Evolutionary conservation across 2,113 vertebrate species (phyloP).

Genomic region (Lepus americanus): DNA sequence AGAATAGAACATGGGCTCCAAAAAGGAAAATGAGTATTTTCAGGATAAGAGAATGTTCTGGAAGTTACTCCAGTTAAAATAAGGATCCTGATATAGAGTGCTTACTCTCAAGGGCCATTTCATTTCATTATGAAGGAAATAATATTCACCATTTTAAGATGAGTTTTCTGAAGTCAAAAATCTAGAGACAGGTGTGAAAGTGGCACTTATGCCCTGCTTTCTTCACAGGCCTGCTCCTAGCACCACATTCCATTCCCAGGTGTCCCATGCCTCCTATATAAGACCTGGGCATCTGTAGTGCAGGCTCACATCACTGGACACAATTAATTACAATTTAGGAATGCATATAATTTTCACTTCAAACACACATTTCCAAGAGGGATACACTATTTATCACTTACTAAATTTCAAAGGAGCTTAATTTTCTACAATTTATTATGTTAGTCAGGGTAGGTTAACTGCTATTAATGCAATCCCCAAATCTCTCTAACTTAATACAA

Average conservation of each 20-base stretch:
- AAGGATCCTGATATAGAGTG: not conserved
- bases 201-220: not conserved
- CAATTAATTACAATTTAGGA: not conserved
- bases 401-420: conserved; percentile 1
- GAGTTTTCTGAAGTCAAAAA: not conserved
- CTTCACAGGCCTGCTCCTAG: not conserved
- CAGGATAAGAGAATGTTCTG: not conserved
- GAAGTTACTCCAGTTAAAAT: not conserved
- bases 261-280: not conserved
- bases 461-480: not conserved
- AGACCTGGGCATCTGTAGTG: not conserved
- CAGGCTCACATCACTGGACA: not conserved
- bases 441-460: not conserved
- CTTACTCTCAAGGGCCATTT: not conserved
- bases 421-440: not conserved
- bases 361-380: not conserved
- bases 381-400: not conserved
- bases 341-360: not conserved
- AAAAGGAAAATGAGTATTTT: not conserved
- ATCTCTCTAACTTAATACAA: not conserved
- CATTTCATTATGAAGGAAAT: not conserved
- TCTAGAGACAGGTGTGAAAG: not conserved
- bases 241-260: not conserved
- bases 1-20: not conserved
- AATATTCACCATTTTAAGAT: not conserved